Evolutionary conservation across 2,113 vertebrate species (phyloP).

Genomic region (Gambusia holbrooki): DNA sequence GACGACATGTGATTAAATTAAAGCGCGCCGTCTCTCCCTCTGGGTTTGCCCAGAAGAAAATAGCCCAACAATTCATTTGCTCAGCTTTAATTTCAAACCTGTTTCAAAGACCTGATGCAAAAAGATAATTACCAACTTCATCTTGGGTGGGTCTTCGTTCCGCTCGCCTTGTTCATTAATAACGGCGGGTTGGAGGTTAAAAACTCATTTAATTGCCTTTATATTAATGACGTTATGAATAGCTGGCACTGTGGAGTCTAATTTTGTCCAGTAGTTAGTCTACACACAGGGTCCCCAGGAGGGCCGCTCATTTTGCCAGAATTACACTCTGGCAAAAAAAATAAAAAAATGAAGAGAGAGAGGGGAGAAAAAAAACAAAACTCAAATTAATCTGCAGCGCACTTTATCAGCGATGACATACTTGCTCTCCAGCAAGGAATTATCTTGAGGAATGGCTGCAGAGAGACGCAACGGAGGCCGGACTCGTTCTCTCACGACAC

Average conservation of each 20-base stretch:
- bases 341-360: slow-evolving; percentile 43
- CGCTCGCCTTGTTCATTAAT: slow-evolving; percentile 96
- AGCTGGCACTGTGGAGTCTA: slow-evolving; percentile 90
- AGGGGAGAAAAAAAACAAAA: slow-evolving; percentile 34
- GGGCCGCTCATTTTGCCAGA: slow-evolving; percentile 94
- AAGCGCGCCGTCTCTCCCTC: slow-evolving; percentile 87
- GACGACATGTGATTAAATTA: slow-evolving; percentile 94
- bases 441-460: slow-evolving; percentile 89
- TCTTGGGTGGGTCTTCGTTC: slow-evolving; percentile 86
- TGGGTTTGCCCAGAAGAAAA: slow-evolving; percentile 88
- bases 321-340: slow-evolving; percentile 86
- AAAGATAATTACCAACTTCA: slow-evolving; percentile 96
- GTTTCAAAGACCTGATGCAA: slow-evolving; percentile 90
- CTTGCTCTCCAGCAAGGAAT: slow-evolving; percentile 90
- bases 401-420: slow-evolving; percentile 90
- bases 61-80: slow-evolving; percentile 89
- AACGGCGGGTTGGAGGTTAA: slow-evolving; percentile 99
- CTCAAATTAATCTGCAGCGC: slow-evolving; percentile 97
- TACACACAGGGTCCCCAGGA: slow-evolving; percentile 89
- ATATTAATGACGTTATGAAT: slow-evolving; percentile 99
- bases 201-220: slow-evolving; percentile 99
- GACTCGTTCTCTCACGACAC: not conserved
- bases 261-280: slow-evolving; percentile 95
- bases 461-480: slow-evolving; percentile 46
- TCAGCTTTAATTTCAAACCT: slow-evolving; percentile 96